Percentiles rank a stretch among this genome's conserved stretches.
These are phyloP conservation scores for Gadopsis marmoratus DNA, from an alignment of 2,797 vertebrate species.

Conservation along the genomic window DNA sequence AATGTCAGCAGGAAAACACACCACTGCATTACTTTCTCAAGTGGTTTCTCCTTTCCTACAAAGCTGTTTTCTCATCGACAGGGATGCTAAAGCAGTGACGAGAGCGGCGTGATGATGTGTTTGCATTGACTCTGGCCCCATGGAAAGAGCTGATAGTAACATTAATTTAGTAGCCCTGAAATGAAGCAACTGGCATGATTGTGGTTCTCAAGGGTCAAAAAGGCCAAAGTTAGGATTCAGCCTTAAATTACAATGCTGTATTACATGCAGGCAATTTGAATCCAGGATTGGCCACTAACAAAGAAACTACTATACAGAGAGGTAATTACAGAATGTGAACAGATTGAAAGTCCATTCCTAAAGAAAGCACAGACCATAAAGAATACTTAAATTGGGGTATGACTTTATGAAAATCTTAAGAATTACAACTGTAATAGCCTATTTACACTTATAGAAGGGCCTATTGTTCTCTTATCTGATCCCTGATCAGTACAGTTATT, in stretches of 20 bases:
- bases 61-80: not conserved
- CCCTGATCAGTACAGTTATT: no score
- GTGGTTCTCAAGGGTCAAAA: not conserved
- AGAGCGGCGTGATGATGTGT: not conserved
- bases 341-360: not conserved
- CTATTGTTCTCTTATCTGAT: no score
- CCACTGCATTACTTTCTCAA: not conserved
- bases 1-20: not conserved
- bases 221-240: not conserved
- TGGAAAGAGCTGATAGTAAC: not conserved
- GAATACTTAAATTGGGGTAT: not conserved
- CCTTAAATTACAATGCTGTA: not conserved
- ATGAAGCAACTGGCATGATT: not conserved
- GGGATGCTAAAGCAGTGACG: not conserved
- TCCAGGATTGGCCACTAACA: not conserved
- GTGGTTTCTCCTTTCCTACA: not conserved
- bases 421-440: not conserved
- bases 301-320: not conserved
- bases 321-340: not conserved
- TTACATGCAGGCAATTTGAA: not conserved
- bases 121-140: not conserved
- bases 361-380: not conserved
- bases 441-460: not conserved
- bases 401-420: not conserved
- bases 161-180: not conserved